These are phyloP conservation scores for Picus viridis DNA, from an alignment of 2,797 vertebrate species.

Conservation along the genomic window DNA sequence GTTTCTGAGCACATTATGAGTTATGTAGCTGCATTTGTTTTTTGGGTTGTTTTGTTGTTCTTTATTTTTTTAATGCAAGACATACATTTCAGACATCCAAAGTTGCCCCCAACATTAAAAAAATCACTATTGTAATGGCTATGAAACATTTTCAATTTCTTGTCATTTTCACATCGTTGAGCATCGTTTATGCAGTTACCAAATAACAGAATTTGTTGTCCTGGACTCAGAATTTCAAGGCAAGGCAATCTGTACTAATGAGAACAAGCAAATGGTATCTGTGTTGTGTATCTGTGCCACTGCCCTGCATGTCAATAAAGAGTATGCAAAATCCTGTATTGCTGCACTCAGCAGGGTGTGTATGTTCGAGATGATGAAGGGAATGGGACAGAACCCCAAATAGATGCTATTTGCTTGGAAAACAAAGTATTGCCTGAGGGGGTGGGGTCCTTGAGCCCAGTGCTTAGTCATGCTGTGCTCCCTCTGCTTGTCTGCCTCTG, in stretches of 20 bases:
- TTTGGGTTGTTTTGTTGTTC: not conserved
- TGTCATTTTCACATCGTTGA: not conserved
- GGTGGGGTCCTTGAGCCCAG: not conserved
- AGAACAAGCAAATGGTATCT: not conserved
- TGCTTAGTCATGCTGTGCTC: conserved; percentile 41
- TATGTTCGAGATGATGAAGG: not conserved
- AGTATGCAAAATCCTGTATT: not conserved
- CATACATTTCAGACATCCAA: not conserved
- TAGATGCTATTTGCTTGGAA: not conserved
- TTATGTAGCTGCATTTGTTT: not conserved
- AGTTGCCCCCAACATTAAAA: not conserved
- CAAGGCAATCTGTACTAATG: not conserved
- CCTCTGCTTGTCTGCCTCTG: not conserved
- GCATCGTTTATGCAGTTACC: not conserved
- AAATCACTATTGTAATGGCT: not conserved
- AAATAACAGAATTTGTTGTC: not conserved
- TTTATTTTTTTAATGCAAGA: not conserved
- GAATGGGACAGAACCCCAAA: not conserved
- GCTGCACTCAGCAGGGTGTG: not conserved
- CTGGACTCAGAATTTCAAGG: not conserved
- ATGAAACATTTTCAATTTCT: not conserved
- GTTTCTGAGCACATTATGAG: not conserved
- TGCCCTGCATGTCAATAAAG: not conserved
- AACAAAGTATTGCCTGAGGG: not conserved
- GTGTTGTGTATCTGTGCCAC: not conserved